These are phyloP conservation scores for Syngnathus floridae DNA, from an alignment of 2,113 vertebrate species.

Conservation along the genomic window DNA sequence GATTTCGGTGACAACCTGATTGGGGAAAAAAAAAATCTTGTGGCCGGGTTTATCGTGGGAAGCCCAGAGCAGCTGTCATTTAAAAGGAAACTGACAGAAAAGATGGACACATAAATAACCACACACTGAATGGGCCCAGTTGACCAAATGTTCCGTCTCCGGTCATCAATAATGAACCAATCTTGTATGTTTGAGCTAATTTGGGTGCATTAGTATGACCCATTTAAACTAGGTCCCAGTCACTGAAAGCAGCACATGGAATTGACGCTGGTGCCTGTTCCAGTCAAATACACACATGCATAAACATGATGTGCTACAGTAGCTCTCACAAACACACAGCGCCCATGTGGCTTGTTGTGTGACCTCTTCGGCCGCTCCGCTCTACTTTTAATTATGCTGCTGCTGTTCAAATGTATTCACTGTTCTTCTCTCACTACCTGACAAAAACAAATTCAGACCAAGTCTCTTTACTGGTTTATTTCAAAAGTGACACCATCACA, in stretches of 20 bases:
- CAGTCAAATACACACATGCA: constrained; percentile 45
- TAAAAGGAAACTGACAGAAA: constrained; percentile 47
- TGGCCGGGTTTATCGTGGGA: constrained; percentile 37
- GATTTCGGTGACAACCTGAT: background rate
- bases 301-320: constrained; percentile 43
- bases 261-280: constrained; percentile 49
- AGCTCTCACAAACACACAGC: constrained; percentile 22
- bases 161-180: constrained; percentile 72
- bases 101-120: constrained; percentile 9
- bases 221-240: constrained; percentile 62
- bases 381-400: constrained; percentile 67
- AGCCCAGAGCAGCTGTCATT: constrained; percentile 55
- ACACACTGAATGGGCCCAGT: constrained; percentile 7
- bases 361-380: constrained; percentile 54
- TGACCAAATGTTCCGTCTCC: constrained; percentile 58
- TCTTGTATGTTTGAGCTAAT: constrained; percentile 73
- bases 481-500: constrained; percentile 52
- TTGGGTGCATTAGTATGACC: constrained; percentile 64
- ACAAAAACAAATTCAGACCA: constrained; percentile 48
- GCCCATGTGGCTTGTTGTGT: constrained; percentile 56
- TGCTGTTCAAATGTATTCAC: constrained; percentile 62
- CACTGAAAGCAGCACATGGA: constrained; percentile 39
- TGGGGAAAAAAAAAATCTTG: constrained; percentile 6
- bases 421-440: constrained; percentile 61
- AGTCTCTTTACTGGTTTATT: constrained; percentile 54